phyloP scores from a whole-genome alignment of 2,888 invertebrate species.

The Drosophila meridionalis region DNA sequence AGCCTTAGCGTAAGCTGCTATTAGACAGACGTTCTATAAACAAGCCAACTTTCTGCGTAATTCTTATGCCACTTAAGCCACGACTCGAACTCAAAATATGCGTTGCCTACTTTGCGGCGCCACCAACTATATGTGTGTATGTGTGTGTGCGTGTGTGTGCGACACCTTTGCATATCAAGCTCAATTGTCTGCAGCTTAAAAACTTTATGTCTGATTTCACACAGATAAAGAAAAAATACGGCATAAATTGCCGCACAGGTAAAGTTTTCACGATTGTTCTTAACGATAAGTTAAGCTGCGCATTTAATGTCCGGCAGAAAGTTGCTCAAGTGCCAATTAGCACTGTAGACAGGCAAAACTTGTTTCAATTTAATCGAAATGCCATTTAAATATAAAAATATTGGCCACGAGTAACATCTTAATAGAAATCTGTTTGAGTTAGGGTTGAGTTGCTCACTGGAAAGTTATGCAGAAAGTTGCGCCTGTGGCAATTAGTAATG shows the following conservation, averaged over 20 bases:
- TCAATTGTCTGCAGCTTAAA: conserved; percentile 78
- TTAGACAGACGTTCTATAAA: conserved; percentile 54
- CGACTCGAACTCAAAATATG: conserved; percentile 40
- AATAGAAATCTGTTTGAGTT: background rate
- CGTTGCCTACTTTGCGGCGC: conserved; percentile 34
- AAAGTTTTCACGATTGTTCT: conserved; percentile 72
- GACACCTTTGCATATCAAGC: conserved; percentile 67
- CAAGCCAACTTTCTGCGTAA: conserved; percentile 20
- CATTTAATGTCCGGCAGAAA: conserved; percentile 37
- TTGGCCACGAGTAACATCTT: background rate
- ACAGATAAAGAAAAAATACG: conserved; percentile 60
- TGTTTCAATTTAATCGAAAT: conserved; percentile 7
- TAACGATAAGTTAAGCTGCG: conserved; percentile 73
- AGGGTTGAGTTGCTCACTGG: background rate
- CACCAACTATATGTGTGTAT: background rate
- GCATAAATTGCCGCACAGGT: conserved; percentile 75
- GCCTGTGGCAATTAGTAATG: background rate
- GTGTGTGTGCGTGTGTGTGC: conserved; percentile 9
- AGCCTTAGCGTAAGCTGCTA: conserved; percentile 55
- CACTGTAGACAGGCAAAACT: background rate
- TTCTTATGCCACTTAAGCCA: conserved; percentile 39
- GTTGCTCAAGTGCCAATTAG: conserved; percentile 46
- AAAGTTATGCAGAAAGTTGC: background rate
- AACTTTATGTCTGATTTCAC: conserved; percentile 77
- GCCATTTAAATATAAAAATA: conserved; percentile 8